Evolutionary conservation across 2,113 vertebrate genomes (phyloP).

Genomic region (Amblyornis subalaris): DNA sequence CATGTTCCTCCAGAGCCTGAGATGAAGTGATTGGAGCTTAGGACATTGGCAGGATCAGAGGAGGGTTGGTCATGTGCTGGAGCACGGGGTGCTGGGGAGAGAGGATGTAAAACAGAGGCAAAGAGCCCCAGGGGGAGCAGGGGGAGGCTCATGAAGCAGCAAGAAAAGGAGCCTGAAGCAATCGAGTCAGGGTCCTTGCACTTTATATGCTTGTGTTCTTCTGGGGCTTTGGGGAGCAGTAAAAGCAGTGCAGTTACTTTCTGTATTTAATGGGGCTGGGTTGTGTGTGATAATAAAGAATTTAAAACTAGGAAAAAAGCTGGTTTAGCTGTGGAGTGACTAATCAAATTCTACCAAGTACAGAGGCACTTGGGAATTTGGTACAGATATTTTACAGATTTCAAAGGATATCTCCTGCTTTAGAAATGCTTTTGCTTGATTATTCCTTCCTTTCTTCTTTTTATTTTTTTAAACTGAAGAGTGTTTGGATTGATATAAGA

Average conservation of each 20-base stretch:
- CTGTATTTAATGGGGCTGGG: background rate
- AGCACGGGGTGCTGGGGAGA: constrained; percentile 17
- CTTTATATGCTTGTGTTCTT: constrained; percentile 25
- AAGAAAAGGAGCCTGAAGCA: background rate
- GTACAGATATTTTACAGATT: background rate
- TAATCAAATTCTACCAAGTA: background rate
- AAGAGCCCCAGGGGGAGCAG: constrained; percentile 20
- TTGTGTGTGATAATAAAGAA: background rate
- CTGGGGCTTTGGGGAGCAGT: background rate
- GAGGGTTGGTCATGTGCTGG: background rate
- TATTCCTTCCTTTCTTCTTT: background rate
- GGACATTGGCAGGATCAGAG: background rate
- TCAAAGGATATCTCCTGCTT: background rate
- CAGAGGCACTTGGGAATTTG: background rate
- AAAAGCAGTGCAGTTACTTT: constrained; percentile 6
- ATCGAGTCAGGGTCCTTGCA: constrained; percentile 43
- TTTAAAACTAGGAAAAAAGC: background rate
- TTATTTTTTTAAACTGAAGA: background rate
- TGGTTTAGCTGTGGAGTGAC: background rate
- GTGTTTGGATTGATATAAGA: background rate
- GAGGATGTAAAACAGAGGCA: background rate
- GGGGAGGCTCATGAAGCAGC: constrained; percentile 5
- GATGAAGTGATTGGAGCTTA: background rate
- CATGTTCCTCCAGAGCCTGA: background rate
- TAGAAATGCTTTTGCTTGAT: background rate